Conservation (phyloP, 2,113 vertebrate species). For the Xenotilapia caudafasciata region DNA sequence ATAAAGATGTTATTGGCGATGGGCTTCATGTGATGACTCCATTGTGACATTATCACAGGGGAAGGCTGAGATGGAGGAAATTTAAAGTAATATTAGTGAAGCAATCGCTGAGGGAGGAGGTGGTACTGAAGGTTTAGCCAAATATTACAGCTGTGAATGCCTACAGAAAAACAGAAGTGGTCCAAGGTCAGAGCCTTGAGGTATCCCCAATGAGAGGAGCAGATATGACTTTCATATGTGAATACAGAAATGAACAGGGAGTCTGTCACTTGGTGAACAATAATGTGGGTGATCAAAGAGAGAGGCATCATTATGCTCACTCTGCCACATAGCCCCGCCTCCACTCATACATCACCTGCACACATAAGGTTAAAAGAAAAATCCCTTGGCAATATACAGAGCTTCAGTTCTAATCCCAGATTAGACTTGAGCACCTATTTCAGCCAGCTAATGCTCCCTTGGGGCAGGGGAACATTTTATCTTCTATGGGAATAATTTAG, state of each 20-base stretch:
- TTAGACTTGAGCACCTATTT: conserved; percentile 65
- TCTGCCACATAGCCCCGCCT: conserved; percentile 2
- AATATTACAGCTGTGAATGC: neutral
- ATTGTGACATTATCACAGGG: neutral
- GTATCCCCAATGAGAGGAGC: neutral
- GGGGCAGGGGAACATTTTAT: conserved; percentile 4
- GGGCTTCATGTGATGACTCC: neutral
- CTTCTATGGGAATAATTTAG: neutral
- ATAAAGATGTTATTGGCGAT: neutral
- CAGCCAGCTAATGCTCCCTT: conserved; percentile 61
- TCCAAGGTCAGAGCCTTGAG: neutral
- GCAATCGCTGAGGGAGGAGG: neutral
- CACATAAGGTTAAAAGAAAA: conserved; percentile 61
- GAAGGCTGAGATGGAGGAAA: neutral
- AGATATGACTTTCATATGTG: neutral
- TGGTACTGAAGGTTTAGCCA: neutral
- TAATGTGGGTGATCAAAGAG: neutral
- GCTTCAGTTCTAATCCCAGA: conserved; percentile 66
- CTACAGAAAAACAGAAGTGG: neutral
- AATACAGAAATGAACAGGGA: neutral
- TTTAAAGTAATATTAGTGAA: neutral
- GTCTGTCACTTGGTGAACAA: neutral
- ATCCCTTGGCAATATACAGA: conserved; percentile 55
- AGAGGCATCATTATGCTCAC: neutral
- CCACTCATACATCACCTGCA: neutral